These are phyloP conservation scores for Amaurobius ferox DNA, from an alignment of 2,888 invertebrate species.

Conservation along the genomic window DNA sequence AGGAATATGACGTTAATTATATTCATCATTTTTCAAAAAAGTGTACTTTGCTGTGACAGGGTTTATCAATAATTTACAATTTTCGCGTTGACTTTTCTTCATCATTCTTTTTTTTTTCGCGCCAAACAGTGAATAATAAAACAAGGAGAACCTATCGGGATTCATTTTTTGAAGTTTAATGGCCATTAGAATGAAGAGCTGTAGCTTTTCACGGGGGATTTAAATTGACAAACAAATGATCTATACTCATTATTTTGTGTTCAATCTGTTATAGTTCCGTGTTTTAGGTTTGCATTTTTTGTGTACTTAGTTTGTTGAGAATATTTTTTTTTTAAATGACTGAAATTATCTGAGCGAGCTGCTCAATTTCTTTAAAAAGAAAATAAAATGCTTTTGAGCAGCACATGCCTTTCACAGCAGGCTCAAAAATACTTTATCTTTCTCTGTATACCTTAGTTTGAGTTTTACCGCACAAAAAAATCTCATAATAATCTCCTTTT, in stretches of 20 bases:
- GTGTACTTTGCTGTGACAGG: slow-evolving; percentile 17
- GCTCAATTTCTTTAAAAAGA: no score
- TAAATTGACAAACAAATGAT: background rate
- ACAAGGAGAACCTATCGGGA: background rate
- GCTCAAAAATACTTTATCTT: no score
- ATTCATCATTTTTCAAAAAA: slow-evolving; percentile 70
- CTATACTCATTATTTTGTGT: background rate
- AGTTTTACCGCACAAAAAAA: no score
- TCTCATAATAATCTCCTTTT: no score
- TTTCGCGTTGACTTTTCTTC: slow-evolving; percentile 23
- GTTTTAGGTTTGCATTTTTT: no score
- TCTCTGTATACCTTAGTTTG: no score
- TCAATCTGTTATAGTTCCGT: background rate
- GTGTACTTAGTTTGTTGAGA: no score
- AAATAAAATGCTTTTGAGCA: no score
- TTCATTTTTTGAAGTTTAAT: slow-evolving; percentile 7
- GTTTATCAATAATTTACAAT: slow-evolving; percentile 68
- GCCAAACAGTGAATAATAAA: slow-evolving; percentile 8
- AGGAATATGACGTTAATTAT: slow-evolving; percentile 60
- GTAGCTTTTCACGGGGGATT: background rate
- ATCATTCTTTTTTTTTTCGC: background rate
- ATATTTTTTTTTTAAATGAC: no score
- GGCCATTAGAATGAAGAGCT: background rate
- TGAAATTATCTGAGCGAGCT: no score
- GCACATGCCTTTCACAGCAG: no score